A percentile compares a stretch with the other conserved stretches of the same genome.
Evolutionary conservation across 2,113 vertebrate species (phyloP).

Genomic region (Bettongia penicillata): DNA sequence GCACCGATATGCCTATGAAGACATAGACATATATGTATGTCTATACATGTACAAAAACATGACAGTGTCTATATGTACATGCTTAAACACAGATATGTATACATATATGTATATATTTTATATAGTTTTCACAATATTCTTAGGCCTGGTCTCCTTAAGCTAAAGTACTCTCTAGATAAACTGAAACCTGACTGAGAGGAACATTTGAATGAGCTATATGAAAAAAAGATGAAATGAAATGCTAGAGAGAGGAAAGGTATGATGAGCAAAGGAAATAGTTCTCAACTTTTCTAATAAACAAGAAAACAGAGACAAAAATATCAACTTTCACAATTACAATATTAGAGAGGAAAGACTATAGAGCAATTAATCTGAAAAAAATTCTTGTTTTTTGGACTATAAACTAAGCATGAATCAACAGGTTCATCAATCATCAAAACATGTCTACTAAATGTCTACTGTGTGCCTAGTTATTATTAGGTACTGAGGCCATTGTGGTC

Average conservation of each 20-base stretch:
- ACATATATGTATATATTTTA: slow-evolving; percentile 26
- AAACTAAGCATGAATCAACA: neutral
- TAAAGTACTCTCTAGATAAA: slow-evolving; percentile 13
- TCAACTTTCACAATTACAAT: slow-evolving; percentile 5
- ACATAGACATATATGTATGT: too few species aligned
- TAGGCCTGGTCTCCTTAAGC: slow-evolving; percentile 45
- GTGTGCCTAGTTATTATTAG: neutral
- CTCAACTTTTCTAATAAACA: neutral
- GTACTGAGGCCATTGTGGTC: neutral
- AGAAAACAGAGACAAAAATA: neutral
- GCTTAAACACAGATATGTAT: neutral
- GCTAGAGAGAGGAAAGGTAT: slow-evolving; percentile 14
- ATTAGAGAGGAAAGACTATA: neutral
- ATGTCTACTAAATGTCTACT: neutral
- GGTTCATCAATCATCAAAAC: neutral
- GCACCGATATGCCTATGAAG: too few species aligned
- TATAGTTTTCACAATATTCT: slow-evolving; percentile 53
- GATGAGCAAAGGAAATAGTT: slow-evolving; percentile 28
- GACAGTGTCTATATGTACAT: neutral
- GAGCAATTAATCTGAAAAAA: too few species aligned
- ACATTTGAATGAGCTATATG: slow-evolving; percentile 60
- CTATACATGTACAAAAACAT: too few species aligned
- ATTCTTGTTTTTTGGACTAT: neutral
- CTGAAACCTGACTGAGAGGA: slow-evolving; percentile 57
- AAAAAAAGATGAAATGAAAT: slow-evolving; percentile 57